Evolutionary conservation across 2,113 vertebrate species (phyloP), one percentile per base, ranked within the genome.

Genomic region (Ornithorhynchus anatinus): DNA sequence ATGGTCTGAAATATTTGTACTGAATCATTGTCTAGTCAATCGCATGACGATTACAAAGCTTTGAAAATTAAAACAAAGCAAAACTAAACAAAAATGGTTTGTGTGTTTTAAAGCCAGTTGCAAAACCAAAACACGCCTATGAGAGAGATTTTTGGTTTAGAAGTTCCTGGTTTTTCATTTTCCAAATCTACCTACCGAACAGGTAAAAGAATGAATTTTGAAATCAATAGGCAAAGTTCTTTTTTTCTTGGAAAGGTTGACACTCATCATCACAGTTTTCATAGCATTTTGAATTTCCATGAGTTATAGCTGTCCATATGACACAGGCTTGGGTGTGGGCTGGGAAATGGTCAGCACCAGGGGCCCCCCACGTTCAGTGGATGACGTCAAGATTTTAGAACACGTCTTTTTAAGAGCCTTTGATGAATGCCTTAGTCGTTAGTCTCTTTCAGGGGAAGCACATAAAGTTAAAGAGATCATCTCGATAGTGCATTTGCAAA

Each of bases 121-220:
- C 59, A 76, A 89, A 89, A 78, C 54, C 74, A 63, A 80, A 74
- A 31, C 61, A 58, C 79, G 63, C 54, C 44, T 52, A 75, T 71
- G 52, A 36, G 84, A 81, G 71, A 50, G 29, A 27, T 82, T 77
- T 79, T 47, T 69, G 32, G 40, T 77, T 59, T 72, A 62, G 71
- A 75, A 75, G 27, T 19, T 2, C 23, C 51, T 36, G 48, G 33
- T 58, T 65, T 81, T 72, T 48, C 8, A 31, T 73, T 84, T 78
- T 78, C 59, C 64, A 75, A 62, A 73, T 79, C 25, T 60, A 2
- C 36, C 3, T 32, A 60, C 56, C 76, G 65, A 89, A 64, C 51
- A 61, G 22, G 62, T 77, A 78, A 82, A 59, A 63, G 14, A 14
- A 51, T 19, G 66, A 31, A 39, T 71, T 85, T 77, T 31, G 79